A percentile compares a stretch with the other conserved stretches of the same genome.
phyloP scores from a whole-genome alignment of 2,888 invertebrate species.

The Hoplodrina blanda region DNA sequence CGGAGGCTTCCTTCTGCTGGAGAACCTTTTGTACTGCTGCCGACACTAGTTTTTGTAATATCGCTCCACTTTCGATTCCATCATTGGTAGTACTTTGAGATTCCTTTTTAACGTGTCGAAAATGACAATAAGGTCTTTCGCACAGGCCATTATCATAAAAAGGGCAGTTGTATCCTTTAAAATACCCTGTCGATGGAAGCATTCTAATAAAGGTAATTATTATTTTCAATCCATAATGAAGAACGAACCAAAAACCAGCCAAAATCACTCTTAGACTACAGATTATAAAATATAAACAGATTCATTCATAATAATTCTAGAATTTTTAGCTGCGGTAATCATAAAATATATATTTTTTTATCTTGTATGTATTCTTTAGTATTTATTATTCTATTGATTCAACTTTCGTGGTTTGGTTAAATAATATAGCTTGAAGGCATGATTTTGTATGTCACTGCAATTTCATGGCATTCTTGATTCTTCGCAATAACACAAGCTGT shows the following conservation, averaged over 20 bases:
- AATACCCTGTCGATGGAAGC: constrained; percentile 97
- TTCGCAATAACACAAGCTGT: too few relatives aligned
- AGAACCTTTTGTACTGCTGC: constrained; percentile 92
- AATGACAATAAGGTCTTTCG: constrained; percentile 97
- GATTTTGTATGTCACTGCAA: too few relatives aligned
- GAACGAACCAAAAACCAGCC: constrained; percentile 58
- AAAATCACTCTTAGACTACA: constrained; percentile 39
- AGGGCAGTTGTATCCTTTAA: constrained; percentile 96
- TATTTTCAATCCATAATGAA: constrained; percentile 34
- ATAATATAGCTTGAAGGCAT: too few relatives aligned
- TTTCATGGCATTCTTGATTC: too few relatives aligned
- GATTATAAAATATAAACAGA: constrained; percentile 28
- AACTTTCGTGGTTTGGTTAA: too few relatives aligned
- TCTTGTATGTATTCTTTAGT: too few relatives aligned
- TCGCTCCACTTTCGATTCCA: constrained; percentile 86
- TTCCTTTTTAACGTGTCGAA: constrained; percentile 95
- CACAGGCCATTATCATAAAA: constrained; percentile 95
- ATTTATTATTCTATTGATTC: too few relatives aligned
- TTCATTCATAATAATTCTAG: constrained; percentile 11
- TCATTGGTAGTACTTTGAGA: constrained; percentile 79
- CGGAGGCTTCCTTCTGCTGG: constrained; percentile 83
- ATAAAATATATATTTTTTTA: too few relatives aligned
- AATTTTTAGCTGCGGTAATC: background rate
- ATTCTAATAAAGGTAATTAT: constrained; percentile 85
- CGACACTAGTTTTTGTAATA: constrained; percentile 91